Conservation (phyloP, 2,888 invertebrate species). For the Synanthedon tipuliformis region DNA sequence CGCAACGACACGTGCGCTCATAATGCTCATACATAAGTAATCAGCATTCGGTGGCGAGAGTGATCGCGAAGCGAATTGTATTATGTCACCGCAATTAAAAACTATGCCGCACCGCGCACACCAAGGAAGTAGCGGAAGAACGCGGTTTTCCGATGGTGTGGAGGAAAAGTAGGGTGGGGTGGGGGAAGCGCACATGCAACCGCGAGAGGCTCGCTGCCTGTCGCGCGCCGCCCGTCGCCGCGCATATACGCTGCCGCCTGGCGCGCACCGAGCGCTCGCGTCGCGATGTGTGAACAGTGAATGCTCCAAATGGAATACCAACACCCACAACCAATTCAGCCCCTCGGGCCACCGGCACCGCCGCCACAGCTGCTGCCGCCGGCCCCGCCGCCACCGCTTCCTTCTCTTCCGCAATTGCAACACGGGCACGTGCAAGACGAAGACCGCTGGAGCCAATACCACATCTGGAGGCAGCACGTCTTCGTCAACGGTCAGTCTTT, state of each 20-base stretch:
- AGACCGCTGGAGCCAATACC: conserved; percentile 80
- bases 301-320: conserved; percentile 58
- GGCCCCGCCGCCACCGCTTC: conserved; percentile 71
- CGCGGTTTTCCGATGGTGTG: conserved; percentile 8
- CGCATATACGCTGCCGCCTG: conserved; percentile 14
- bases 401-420: conserved; percentile 73
- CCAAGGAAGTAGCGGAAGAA: conserved; percentile 8
- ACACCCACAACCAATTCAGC: conserved; percentile 58
- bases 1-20: conserved; percentile 36
- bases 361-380: conserved; percentile 73
- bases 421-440: conserved; percentile 71
- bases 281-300: conserved; percentile 50
- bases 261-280: conserved; percentile 10
- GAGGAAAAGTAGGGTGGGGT: conserved; percentile 18
- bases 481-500: conserved; percentile 79
- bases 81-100: conserved; percentile 48
- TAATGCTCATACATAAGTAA: conserved; percentile 31
- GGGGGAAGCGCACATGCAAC: conserved; percentile 13
- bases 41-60: conserved; percentile 44
- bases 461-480: conserved; percentile 84
- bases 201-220: conserved; percentile 16
- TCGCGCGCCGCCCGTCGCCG: conserved; percentile 21
- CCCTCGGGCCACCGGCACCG: conserved; percentile 74
- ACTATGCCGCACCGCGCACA: conserved; percentile 23
- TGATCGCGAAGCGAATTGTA: conserved; percentile 42